These are phyloP conservation scores for Vanessa tameamea DNA, from an alignment of 1,140 invertebrate genomes.

Conservation along the genomic window DNA sequence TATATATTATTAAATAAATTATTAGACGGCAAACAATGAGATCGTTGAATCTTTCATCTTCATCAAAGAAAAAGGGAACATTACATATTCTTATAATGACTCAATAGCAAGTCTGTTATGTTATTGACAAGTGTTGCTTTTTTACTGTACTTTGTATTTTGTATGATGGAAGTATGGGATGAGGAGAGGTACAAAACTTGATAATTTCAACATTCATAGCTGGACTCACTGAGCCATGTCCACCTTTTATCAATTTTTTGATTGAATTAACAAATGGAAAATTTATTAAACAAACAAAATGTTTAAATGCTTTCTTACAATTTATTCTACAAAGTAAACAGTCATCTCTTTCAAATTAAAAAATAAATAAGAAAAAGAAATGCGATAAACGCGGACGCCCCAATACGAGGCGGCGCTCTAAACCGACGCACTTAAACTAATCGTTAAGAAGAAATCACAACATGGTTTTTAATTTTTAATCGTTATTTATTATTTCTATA, in stretches of 20 bases:
- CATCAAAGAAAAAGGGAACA: too few species aligned
- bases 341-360: conserved; percentile 74
- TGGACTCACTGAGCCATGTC: background rate
- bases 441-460: conserved; percentile 77
- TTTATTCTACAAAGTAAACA: conserved; percentile 80
- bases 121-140: too few species aligned
- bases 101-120: too few species aligned
- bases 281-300: conserved; percentile 67
- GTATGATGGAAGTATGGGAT: conserved; percentile 14
- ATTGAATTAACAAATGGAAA: conserved; percentile 5
- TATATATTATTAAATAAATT: too few species aligned
- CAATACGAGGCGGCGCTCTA: conserved; percentile 47
- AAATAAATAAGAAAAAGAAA: conserved; percentile 71
- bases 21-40: too few species aligned
- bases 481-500: conserved; percentile 82
- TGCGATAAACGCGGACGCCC: conserved; percentile 54
- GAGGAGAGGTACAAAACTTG: background rate
- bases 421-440: conserved; percentile 61
- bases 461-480: conserved; percentile 77
- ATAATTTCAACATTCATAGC: background rate
- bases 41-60: too few species aligned
- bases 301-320: conserved; percentile 72
- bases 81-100: too few species aligned
- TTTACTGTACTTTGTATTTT: conserved; percentile 6
- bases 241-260: background rate